Base-by-base conservation (phyloP, 2,888 invertebrate genomes). In the Masnerella sp. region DNA sequence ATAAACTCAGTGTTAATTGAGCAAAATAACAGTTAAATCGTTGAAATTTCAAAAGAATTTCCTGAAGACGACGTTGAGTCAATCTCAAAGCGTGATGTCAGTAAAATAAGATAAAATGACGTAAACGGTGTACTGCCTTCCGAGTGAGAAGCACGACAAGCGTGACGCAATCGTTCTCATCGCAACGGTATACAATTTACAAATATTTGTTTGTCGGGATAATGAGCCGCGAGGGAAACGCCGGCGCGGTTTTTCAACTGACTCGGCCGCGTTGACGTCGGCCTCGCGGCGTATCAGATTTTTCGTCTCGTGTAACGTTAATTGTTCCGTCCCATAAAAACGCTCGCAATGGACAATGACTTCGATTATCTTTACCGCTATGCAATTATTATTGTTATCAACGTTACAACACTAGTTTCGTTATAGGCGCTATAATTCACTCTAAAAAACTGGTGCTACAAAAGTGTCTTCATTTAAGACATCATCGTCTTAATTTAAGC, bases 361-460 rank as follows among this genome's bases (percentile, higher is more conserved):
- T 65, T 61, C 45, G 61, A 54, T 72, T 72, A 72, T 61, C 65
- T 65, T 61, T 74, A 74, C 49, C 54, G 54, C 61, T 74, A 74
- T 47, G 43, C 42, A 59, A 64, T 74, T 69, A 52, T 64, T 43
- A 69, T 61, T 69, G 51, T 74, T 62, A 70, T 70, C 62, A 71
- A 71, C 67, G 43, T 62, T 70, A 64, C 65, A 56, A 67, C 70
- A 61, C 70, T 70, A 67, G 52, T 67, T 62, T 54, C 54, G 43
- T 70, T 70, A 70, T 68, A 61, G 64, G 70, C 73, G 58, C 67
- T 73, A 72, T 58, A 73, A 56, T 75, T 72, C n/a, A n/a, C n/a
- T n/a, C n/a, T n/a, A n/a, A n/a, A n/a, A n/a, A n/a, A n/a, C n/a
- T n/a, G n/a, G n/a, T n/a, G n/a, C n/a, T n/a, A n/a, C n/a, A n/a